These are phyloP conservation scores for Allophyes oxyacanthae DNA, from an alignment of 2,888 invertebrate species.

Conservation along the genomic window DNA sequence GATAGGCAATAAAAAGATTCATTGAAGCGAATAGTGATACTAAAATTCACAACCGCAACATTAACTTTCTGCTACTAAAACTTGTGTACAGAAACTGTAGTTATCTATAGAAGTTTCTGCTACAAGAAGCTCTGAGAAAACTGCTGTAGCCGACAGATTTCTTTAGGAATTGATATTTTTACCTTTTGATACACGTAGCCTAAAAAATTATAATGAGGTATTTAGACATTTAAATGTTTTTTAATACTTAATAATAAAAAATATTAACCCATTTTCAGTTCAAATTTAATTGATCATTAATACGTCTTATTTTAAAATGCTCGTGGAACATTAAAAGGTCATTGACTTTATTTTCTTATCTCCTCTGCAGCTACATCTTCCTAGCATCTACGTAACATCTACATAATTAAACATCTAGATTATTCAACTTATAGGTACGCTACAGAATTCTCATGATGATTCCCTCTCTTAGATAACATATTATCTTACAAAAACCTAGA, in stretches of 20 bases:
- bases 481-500: slow-evolving; percentile 13
- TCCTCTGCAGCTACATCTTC: slow-evolving; percentile 14
- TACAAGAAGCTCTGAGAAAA: no score
- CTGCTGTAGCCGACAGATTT: no score
- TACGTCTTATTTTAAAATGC: slow-evolving; percentile 12
- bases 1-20: no score
- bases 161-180: no score
- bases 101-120: no score
- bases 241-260: background rate
- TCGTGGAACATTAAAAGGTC: slow-evolving; percentile 20
- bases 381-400: slow-evolving; percentile 23
- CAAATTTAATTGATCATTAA: slow-evolving; percentile 13
- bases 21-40: no score
- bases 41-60: no score
- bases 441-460: slow-evolving; percentile 25
- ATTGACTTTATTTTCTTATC: slow-evolving; percentile 20
- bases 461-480: slow-evolving; percentile 15
- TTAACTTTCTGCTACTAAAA: no score
- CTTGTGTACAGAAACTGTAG: no score
- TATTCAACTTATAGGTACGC: slow-evolving; percentile 10
- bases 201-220: slow-evolving; percentile 7
- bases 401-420: slow-evolving; percentile 34
- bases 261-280: slow-evolving; percentile 10
- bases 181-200: background rate
- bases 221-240: background rate